Evolutionary conservation across 2,888 invertebrate species (phyloP).

Genomic region (Volucella bombylans): DNA sequence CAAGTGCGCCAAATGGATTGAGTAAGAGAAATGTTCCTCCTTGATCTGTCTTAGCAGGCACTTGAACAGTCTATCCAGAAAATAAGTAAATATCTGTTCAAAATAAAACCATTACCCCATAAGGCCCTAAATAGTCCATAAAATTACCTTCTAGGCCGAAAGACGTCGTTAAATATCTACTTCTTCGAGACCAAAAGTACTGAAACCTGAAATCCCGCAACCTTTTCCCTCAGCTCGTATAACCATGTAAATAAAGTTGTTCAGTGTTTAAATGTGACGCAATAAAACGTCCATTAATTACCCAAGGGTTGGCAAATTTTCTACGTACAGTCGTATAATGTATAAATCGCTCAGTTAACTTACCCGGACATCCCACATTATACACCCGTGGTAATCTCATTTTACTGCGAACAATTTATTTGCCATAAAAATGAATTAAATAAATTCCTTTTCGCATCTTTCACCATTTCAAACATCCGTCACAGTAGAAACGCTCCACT

Average conservation of each 20-base stretch:
- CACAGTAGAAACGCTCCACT: constrained; percentile 26
- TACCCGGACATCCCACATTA: constrained; percentile 22
- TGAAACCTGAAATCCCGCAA: too few relatives aligned
- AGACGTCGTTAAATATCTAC: too few relatives aligned
- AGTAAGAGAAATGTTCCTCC: too few relatives aligned
- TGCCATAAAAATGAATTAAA: constrained; percentile 30
- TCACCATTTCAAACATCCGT: constrained; percentile 53
- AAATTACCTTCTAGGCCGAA: too few relatives aligned
- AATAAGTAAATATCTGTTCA: too few relatives aligned
- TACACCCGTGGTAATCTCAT: constrained; percentile 14
- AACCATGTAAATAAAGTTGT: constrained; percentile 39
- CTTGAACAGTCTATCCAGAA: too few relatives aligned
- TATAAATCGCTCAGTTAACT: not conserved
- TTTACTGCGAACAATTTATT: constrained; percentile 38
- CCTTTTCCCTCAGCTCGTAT: constrained; percentile 11
- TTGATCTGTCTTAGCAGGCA: too few relatives aligned
- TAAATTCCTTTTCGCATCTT: constrained; percentile 51
- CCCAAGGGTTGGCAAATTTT: constrained; percentile 3
- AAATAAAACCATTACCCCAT: too few relatives aligned
- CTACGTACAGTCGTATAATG: not conserved
- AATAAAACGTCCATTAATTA: constrained; percentile 35
- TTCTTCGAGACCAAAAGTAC: too few relatives aligned
- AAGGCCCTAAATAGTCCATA: too few relatives aligned
- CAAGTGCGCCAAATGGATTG: too few relatives aligned
- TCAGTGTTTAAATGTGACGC: constrained; percentile 45